These are phyloP conservation scores for Rana temporaria DNA, from an alignment of 2,113 vertebrate species.

Conservation along the genomic window DNA sequence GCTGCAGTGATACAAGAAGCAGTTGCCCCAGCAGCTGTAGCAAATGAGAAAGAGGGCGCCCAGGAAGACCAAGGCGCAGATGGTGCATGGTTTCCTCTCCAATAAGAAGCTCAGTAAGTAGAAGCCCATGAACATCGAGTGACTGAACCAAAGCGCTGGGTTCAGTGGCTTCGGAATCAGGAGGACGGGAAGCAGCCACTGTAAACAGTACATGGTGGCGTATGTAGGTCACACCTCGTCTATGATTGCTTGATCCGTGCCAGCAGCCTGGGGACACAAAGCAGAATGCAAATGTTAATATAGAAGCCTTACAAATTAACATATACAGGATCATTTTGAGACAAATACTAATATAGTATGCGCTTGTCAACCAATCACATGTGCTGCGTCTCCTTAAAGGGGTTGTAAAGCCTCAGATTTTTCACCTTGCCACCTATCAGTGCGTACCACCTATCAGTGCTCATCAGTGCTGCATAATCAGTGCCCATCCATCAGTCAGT, in stretches of 20 bases:
- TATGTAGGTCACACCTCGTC: background rate
- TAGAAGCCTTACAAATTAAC: too few relatives aligned
- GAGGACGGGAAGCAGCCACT: constrained; percentile 97
- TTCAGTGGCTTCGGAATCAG: constrained; percentile 98
- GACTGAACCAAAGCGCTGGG: constrained; percentile 97
- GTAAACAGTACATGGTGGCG: constrained; percentile 93
- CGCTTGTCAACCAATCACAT: too few relatives aligned
- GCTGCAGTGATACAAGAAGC: constrained; percentile 97
- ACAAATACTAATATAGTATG: too few relatives aligned
- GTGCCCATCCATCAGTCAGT: too few relatives aligned
- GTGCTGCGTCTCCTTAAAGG: too few relatives aligned
- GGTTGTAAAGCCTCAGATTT: too few relatives aligned
- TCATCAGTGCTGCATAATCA: too few relatives aligned
- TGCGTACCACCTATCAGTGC: too few relatives aligned
- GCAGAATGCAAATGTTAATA: background rate
- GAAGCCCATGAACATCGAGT: constrained; percentile 99
- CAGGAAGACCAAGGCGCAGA: constrained; percentile 98
- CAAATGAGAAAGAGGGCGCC: constrained; percentile 97
- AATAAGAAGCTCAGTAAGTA: constrained; percentile 98
- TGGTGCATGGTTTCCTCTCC: constrained; percentile 98
- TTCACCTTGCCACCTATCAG: too few relatives aligned
- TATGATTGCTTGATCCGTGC: background rate
- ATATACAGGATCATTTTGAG: too few relatives aligned
- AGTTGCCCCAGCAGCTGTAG: constrained; percentile 99
- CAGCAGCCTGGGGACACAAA: constrained; percentile 8